Conservation (phyloP, 1,140 invertebrate genomes). For the Sinonovacula constricta region DNA sequence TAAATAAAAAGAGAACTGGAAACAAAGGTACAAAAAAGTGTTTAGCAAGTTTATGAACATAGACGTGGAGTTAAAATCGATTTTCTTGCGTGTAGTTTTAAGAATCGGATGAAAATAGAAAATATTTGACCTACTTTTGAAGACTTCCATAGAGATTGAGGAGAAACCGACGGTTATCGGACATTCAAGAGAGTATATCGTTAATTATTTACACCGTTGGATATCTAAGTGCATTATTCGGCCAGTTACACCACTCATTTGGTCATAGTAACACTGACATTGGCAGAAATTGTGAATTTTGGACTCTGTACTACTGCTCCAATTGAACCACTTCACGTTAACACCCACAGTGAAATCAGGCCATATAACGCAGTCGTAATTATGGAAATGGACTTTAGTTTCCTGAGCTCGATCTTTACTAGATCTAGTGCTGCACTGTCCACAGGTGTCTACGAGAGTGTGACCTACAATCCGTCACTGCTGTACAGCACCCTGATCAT, state of each 20-base stretch:
- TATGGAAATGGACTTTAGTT: not conserved
- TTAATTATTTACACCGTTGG: too few relatives aligned
- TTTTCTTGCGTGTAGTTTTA: constrained; percentile 5
- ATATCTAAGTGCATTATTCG: constrained; percentile 1
- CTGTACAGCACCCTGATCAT: constrained; percentile 42
- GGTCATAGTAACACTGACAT: not conserved
- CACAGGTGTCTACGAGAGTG: constrained; percentile 21
- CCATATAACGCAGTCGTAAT: not conserved
- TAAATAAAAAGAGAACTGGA: not conserved
- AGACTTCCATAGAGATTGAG: not conserved
- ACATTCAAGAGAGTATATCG: not conserved
- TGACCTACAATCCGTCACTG: constrained; percentile 39
- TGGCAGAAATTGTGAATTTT: not conserved
- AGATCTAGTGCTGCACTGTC: not conserved
- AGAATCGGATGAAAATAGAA: not conserved
- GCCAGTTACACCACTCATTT: not conserved
- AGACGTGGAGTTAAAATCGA: constrained; percentile 9
- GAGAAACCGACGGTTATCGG: not conserved
- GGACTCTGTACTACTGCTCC: not conserved
- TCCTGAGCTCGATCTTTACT: not conserved
- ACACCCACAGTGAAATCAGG: not conserved
- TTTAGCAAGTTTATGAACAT: not conserved
- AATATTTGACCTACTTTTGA: constrained; percentile 5
- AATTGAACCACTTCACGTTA: constrained; percentile 11
- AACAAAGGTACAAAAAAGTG: constrained; percentile 27